Conservation (phyloP, 2,888 invertebrate genomes). For the Pristionchus arcanus region DNA sequence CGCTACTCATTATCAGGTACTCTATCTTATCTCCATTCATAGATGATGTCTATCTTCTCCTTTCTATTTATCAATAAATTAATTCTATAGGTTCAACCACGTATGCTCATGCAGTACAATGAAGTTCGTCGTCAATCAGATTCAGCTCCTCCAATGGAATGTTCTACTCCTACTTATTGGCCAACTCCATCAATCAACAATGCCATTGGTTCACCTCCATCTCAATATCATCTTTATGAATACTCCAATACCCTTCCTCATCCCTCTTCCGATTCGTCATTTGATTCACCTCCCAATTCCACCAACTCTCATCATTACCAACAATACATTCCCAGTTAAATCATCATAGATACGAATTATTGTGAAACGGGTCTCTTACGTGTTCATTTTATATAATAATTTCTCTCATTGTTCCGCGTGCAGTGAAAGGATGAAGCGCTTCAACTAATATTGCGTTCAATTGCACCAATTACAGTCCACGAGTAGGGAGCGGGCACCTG, state of each 20-base stretch:
- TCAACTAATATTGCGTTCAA: neutral
- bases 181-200: neutral
- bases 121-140: slow-evolving; percentile 24
- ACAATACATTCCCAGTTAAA: slow-evolving; percentile 26
- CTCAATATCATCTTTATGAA: neutral
- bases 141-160: slow-evolving; percentile 10
- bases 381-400: neutral
- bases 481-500: neutral
- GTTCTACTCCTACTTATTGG: slow-evolving; percentile 28
- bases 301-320: neutral
- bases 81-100: slow-evolving; percentile 23
- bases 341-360: neutral
- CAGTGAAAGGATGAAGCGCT: neutral
- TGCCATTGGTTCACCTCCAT: neutral
- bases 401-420: neutral
- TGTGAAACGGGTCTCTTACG: neutral
- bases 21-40: neutral
- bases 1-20: slow-evolving; percentile 52
- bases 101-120: slow-evolving; percentile 45
- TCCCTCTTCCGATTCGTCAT: neutral
- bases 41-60: neutral
- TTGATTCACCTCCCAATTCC: slow-evolving; percentile 15
- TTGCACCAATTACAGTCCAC: neutral
- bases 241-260: neutral
- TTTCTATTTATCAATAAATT: neutral